phyloP scores from a whole-genome alignment of 2,797 vertebrate species.

The Lycodopsis pacificus region DNA sequence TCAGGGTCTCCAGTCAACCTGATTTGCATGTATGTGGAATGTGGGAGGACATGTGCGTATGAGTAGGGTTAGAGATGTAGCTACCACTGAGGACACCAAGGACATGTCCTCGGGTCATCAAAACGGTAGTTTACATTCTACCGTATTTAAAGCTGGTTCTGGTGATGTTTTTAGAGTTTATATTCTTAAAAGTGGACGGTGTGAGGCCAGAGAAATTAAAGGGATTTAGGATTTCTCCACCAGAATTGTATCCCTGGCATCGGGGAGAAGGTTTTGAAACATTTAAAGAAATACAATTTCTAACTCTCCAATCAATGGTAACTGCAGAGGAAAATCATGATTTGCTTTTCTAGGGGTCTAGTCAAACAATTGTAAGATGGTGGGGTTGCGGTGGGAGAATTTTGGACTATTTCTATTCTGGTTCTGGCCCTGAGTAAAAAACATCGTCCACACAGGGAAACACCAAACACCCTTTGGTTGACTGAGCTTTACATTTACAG shows the following conservation, averaged over 20 bases:
- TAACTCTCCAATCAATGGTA: background rate
- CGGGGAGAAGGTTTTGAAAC: background rate
- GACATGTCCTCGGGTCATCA: background rate
- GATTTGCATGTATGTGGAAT: conserved; percentile 48
- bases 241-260: background rate
- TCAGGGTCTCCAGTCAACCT: conserved; percentile 41
- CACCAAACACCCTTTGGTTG: conserved; percentile 14
- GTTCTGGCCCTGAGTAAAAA: background rate
- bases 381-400: background rate
- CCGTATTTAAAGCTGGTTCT: background rate
- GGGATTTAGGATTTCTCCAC: background rate
- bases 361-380: background rate
- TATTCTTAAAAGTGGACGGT: background rate
- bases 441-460: conserved; percentile 1
- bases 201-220: background rate
- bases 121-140: conserved; percentile 22
- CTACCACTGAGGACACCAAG: conserved; percentile 25
- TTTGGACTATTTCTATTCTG: conserved; percentile 4
- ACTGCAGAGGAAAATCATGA: background rate
- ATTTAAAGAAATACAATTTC: background rate
- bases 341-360: background rate
- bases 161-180: background rate
- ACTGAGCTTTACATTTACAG: conserved; percentile 35
- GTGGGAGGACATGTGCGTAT: conserved; percentile 40
- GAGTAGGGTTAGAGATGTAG: conserved; percentile 16